phyloP scores from a whole-genome alignment of 2,797 vertebrate genomes.

The Alcedo atthis region DNA sequence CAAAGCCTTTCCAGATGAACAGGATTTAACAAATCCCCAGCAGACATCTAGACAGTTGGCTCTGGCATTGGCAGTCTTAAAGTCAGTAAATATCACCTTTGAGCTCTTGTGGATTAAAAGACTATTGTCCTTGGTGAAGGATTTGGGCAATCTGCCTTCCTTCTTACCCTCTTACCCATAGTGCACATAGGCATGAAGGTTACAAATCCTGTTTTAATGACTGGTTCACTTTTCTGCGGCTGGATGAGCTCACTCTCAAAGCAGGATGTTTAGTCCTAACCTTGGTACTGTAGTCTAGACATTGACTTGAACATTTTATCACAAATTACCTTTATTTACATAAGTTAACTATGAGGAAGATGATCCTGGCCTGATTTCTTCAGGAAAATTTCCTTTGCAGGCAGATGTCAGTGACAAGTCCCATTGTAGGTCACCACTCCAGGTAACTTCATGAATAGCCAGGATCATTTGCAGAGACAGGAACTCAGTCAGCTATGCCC shows the following conservation, averaged over 20 bases:
- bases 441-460: background rate
- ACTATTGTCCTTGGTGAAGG: background rate
- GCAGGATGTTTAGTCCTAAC: background rate
- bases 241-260: background rate
- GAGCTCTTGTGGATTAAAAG: background rate
- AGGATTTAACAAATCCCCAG: background rate
- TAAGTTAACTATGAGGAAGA: background rate
- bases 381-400: background rate
- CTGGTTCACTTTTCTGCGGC: background rate
- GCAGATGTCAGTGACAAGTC: background rate
- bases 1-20: background rate
- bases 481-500: background rate
- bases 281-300: background rate
- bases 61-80: background rate
- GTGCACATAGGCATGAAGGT: background rate
- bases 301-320: background rate
- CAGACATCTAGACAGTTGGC: background rate
- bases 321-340: background rate
- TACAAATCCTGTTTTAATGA: background rate
- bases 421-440: background rate
- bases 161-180: background rate
- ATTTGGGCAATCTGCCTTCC: background rate
- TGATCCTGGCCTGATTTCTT: background rate
- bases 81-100: background rate
- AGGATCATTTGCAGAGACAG: background rate